Evolutionary conservation across 2,888 invertebrate genomes (phyloP).

Genomic region (Elysia crispata): DNA sequence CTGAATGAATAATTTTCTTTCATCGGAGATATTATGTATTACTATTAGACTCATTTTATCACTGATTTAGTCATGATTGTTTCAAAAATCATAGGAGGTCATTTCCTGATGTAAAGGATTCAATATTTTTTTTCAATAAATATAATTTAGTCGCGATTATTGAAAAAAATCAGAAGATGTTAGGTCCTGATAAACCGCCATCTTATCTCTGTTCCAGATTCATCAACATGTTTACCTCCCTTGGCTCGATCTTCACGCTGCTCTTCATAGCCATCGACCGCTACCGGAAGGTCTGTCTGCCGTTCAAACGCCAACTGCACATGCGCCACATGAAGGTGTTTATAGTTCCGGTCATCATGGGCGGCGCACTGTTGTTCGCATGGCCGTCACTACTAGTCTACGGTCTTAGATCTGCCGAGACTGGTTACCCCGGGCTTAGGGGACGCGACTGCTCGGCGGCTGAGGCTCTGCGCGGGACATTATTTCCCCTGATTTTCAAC

Average conservation of each 20-base stretch:
- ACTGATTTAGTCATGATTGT: too few species aligned
- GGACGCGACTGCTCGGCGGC: slow-evolving; percentile 65
- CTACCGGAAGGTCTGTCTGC: slow-evolving; percentile 64
- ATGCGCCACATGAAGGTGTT: slow-evolving; percentile 55
- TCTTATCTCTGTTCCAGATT: slow-evolving; percentile 25
- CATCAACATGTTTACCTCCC: slow-evolving; percentile 55
- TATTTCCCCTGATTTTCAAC: slow-evolving; percentile 60
- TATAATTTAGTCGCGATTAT: too few species aligned
- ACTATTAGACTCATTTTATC: too few species aligned
- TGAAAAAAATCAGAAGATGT: too few species aligned
- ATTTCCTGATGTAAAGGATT: too few species aligned
- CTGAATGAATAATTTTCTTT: too few species aligned
- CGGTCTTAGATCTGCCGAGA: slow-evolving; percentile 57
- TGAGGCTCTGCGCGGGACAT: slow-evolving; percentile 52
- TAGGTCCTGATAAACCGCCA: too few species aligned
- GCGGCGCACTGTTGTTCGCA: slow-evolving; percentile 53
- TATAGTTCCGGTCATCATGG: slow-evolving; percentile 20
- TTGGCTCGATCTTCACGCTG: slow-evolving; percentile 58
- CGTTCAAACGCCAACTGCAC: slow-evolving; percentile 59
- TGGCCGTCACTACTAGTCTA: slow-evolving; percentile 62
- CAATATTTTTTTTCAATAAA: too few species aligned
- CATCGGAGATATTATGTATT: too few species aligned
- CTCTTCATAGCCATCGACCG: slow-evolving; percentile 64
- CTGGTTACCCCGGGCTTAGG: slow-evolving; percentile 52
- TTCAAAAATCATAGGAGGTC: too few species aligned